These are phyloP conservation scores for Ptilodon capucinus DNA, from an alignment of 2,888 invertebrate species.

Conservation along the genomic window DNA sequence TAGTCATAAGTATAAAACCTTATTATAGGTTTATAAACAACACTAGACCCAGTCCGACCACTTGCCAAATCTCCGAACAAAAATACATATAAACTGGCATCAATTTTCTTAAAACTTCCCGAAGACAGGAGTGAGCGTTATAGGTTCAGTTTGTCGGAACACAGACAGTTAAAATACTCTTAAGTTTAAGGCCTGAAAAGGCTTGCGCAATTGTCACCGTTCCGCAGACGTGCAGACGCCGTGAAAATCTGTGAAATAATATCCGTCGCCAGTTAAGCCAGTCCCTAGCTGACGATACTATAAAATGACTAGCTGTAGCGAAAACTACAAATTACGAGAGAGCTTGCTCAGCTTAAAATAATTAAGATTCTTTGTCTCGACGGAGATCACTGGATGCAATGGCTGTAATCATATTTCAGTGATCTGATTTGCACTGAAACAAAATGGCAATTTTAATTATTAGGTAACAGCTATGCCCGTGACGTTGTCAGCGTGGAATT, in stretches of 20 bases:
- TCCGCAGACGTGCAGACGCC: conserved; percentile 63
- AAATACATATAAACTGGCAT: too few relatives aligned
- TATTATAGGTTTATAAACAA: too few relatives aligned
- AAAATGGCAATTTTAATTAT: too few relatives aligned
- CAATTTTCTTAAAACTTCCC: too few relatives aligned
- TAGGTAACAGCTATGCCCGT: too few relatives aligned
- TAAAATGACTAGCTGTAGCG: conserved; percentile 66
- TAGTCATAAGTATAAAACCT: too few relatives aligned
- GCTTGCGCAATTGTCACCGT: conserved; percentile 53
- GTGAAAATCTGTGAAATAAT: conserved; percentile 74
- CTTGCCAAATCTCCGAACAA: too few relatives aligned
- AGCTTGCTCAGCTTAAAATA: conserved; percentile 73
- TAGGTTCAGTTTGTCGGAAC: neutral
- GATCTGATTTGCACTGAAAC: conserved; percentile 19
- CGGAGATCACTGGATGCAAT: conserved; percentile 41
- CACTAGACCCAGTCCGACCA: too few relatives aligned
- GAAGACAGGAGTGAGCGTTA: neutral
- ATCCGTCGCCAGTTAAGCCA: conserved; percentile 58
- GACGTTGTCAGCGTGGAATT: too few relatives aligned
- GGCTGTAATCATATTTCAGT: conserved; percentile 28
- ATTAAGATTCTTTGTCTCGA: conserved; percentile 74
- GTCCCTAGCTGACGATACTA: conserved; percentile 68
- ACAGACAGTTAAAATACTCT: neutral
- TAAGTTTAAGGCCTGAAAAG: conserved; percentile 48
- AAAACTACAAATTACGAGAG: conserved; percentile 71